These are phyloP conservation scores for Rhinella marina DNA, from an alignment of 2,797 vertebrate species.

Conservation along the genomic window DNA sequence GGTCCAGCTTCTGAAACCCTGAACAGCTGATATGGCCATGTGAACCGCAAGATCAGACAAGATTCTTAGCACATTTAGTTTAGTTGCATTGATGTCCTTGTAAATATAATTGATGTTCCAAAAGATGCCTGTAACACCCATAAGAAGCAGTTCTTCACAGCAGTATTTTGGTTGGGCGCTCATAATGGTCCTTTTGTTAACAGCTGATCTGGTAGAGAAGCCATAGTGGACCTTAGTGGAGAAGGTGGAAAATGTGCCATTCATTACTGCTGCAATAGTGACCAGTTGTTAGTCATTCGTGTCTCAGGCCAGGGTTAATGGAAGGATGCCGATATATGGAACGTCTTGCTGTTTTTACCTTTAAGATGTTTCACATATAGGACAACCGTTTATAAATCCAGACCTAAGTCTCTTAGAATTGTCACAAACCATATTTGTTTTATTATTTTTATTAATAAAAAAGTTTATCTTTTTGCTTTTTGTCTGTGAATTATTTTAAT, in stretches of 20 bases:
- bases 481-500: slow-evolving; percentile 1
- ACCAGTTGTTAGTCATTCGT: slow-evolving; percentile 46
- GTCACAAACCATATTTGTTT: slow-evolving; percentile 59
- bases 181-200: slow-evolving; percentile 39
- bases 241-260: slow-evolving; percentile 39
- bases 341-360: background rate
- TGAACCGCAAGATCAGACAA: too few relatives aligned
- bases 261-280: slow-evolving; percentile 62
- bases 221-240: slow-evolving; percentile 45
- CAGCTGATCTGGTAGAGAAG: slow-evolving; percentile 25
- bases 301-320: slow-evolving; percentile 31
- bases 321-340: slow-evolving; percentile 22
- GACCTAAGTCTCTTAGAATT: slow-evolving; percentile 47
- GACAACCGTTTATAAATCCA: slow-evolving; percentile 36
- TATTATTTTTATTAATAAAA: slow-evolving; percentile 62
- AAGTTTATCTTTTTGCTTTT: slow-evolving; percentile 57
- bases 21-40: too few relatives aligned
- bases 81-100: background rate
- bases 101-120: background rate
- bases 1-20: too few relatives aligned
- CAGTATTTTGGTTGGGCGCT: slow-evolving; percentile 1
- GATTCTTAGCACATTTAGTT: too few relatives aligned
- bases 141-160: slow-evolving; percentile 16
- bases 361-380: slow-evolving; percentile 15
- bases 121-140: slow-evolving; percentile 51